phyloP scores from a whole-genome alignment of 2,113 vertebrate genomes.

The Dolichotis patagonum region DNA sequence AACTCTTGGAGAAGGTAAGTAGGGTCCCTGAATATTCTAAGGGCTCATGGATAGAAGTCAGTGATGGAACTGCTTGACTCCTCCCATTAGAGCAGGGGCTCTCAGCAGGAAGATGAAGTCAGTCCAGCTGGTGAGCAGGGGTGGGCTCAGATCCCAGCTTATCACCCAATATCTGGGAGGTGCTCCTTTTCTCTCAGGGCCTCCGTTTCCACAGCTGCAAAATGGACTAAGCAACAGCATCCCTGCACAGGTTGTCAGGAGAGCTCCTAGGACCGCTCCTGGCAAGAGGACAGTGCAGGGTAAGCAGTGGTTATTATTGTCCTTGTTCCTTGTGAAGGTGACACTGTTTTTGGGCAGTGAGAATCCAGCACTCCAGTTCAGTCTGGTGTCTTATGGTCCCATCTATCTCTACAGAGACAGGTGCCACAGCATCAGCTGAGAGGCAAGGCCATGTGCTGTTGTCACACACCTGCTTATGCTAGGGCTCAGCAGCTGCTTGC shows the following conservation, averaged over 20 bases:
- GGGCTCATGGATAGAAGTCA: neutral
- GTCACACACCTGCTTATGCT: neutral
- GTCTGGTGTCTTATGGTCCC: constrained; percentile 60
- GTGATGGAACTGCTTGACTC: neutral
- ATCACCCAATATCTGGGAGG: neutral
- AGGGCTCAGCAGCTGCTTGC: neutral
- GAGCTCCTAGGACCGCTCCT: neutral
- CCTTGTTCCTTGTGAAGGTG: constrained; percentile 49
- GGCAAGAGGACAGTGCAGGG: rapidly evolving
- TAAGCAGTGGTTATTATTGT: neutral
- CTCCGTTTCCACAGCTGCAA: neutral
- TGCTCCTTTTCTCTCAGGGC: neutral
- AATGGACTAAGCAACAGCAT: neutral
- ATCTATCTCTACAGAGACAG: neutral
- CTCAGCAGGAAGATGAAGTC: neutral
- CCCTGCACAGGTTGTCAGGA: neutral
- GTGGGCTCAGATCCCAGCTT: neutral
- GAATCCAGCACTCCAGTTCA: constrained; percentile 31
- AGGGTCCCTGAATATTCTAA: neutral
- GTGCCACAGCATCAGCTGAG: neutral
- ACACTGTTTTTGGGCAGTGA: neutral
- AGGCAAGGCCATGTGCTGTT: neutral
- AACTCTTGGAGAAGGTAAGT: neutral
- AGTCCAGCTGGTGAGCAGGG: neutral
- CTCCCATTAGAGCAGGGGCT: neutral